A percentile compares a stretch with the other conserved stretches of the same genome.
These are phyloP conservation scores for Galerucella calmariensis DNA, from an alignment of 2,888 invertebrate species.

Conservation along the genomic window DNA sequence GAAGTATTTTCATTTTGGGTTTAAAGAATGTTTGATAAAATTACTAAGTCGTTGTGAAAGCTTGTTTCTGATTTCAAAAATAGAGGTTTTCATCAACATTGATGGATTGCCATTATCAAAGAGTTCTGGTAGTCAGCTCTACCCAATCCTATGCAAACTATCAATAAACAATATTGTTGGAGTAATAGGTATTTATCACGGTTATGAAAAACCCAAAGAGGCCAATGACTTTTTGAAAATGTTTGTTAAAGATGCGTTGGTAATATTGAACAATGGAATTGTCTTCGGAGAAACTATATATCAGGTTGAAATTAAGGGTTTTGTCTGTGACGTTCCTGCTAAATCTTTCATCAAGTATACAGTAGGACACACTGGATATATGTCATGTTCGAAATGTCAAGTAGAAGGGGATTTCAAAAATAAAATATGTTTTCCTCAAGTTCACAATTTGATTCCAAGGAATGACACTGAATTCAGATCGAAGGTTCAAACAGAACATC, in stretches of 20 bases:
- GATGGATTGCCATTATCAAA: no score
- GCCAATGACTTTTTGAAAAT: slow-evolving; percentile 20
- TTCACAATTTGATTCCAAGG: no score
- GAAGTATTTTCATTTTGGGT: slow-evolving; percentile 9
- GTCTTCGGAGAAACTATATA: slow-evolving; percentile 19
- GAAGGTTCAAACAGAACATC: no score
- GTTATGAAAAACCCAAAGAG: slow-evolving; percentile 17
- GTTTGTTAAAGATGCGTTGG: slow-evolving; percentile 33
- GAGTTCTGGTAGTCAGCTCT: slow-evolving; percentile 12
- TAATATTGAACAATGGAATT: slow-evolving; percentile 31
- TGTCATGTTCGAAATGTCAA: no score
- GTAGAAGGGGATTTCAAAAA: no score
- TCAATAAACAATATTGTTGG: slow-evolving; percentile 27
- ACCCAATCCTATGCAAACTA: slow-evolving; percentile 31
- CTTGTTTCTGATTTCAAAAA: no score
- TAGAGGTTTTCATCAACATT: no score
- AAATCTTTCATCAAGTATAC: no score
- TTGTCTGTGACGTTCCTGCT: no score
- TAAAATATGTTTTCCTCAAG: no score
- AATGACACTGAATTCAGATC: no score
- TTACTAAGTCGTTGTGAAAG: slow-evolving; percentile 16
- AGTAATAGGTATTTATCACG: slow-evolving; percentile 38
- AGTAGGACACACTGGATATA: no score
- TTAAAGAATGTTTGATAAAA: slow-evolving; percentile 14
- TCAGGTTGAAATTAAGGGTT: slow-evolving; percentile 1